These are phyloP conservation scores for Pteropus alecto DNA, from an alignment of 2,113 vertebrate species.

Conservation along the genomic window DNA sequence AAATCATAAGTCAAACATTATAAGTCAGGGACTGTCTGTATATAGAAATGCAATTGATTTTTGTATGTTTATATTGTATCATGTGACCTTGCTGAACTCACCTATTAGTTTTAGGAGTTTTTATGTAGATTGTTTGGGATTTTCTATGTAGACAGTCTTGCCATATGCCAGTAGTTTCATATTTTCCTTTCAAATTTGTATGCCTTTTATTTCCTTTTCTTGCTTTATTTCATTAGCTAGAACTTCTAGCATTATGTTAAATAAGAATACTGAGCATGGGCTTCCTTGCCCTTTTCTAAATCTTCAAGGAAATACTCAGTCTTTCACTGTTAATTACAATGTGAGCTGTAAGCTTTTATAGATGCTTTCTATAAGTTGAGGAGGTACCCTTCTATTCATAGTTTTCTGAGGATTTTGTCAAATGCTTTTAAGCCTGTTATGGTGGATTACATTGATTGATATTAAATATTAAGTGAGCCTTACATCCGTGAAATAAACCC, in stretches of 20 bases:
- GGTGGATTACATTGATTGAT: neutral
- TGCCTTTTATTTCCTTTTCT: no score
- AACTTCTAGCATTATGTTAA: neutral
- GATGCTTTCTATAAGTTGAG: neutral
- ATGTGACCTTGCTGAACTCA: neutral
- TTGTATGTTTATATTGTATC: neutral
- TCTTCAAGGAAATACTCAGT: neutral
- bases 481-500: no score
- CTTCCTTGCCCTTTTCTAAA: neutral
- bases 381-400: neutral
- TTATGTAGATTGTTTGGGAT: neutral
- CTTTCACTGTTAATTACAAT: neutral
- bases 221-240: neutral
- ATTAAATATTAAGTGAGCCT: no score
- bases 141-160: neutral
- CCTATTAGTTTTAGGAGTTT: neutral
- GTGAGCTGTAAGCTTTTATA: neutral
- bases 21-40: neutral
- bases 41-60: neutral
- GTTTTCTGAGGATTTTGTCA: neutral
- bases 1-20: no score
- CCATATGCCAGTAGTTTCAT: neutral
- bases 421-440: neutral
- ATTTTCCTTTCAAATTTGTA: no score
- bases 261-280: neutral